Evolutionary conservation across 2,888 invertebrate species (phyloP).

Genomic region (Tachystola acroxantha): DNA sequence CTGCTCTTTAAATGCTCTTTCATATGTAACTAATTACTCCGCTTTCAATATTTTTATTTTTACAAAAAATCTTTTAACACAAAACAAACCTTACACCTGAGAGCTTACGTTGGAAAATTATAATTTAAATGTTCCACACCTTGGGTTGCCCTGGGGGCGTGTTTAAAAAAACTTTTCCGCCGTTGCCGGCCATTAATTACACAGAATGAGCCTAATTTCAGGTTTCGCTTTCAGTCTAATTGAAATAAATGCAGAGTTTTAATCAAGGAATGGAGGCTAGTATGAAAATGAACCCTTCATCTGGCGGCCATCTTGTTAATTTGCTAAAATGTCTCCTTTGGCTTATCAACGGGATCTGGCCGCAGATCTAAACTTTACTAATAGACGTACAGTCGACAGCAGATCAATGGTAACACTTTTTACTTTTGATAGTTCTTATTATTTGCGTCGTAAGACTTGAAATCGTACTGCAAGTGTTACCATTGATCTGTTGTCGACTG

Average conservation of each 20-base stretch:
- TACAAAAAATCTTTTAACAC: background rate
- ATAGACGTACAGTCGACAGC: too few species aligned
- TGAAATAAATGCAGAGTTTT: conserved; percentile 65
- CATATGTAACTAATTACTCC: too few species aligned
- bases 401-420: too few species aligned
- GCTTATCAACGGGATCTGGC: too few species aligned
- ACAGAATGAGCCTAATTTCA: conserved; percentile 57
- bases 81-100: conserved; percentile 53
- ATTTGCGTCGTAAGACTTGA: too few species aligned
- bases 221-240: conserved; percentile 56
- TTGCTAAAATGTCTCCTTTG: conserved; percentile 13
- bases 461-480: too few species aligned
- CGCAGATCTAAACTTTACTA: too few species aligned
- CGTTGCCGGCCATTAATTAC: conserved; percentile 48
- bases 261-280: conserved; percentile 37
- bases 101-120: conserved; percentile 32
- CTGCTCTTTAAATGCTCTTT: too few species aligned
- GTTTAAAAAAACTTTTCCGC: conserved; percentile 35
- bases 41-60: too few species aligned
- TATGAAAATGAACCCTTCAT: conserved; percentile 13
- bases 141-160: conserved; percentile 18
- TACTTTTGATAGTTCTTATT: too few species aligned
- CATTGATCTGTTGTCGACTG: too few species aligned
- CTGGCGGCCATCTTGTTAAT: conserved; percentile 12
- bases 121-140: conserved; percentile 42